phyloP scores from a whole-genome alignment of 2,888 invertebrate genomes.

The Orgyia antiqua region DNA sequence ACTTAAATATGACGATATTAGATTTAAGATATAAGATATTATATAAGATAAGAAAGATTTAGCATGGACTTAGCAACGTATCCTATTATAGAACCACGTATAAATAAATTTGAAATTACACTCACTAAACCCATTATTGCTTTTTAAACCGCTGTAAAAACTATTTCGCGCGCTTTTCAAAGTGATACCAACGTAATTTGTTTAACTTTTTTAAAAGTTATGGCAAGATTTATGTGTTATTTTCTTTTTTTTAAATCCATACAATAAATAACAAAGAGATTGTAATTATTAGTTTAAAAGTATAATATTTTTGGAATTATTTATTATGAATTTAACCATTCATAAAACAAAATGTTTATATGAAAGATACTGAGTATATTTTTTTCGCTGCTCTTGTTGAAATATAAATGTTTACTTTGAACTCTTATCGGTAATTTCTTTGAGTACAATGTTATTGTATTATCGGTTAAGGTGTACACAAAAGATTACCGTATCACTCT shows the following conservation, averaged over 20 bases:
- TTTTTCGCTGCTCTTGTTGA: not conserved
- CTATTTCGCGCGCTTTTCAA: slow-evolving; percentile 3
- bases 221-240: slow-evolving; percentile 1
- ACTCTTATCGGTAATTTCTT: not conserved
- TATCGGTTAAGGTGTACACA: slow-evolving; percentile 1
- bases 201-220: not conserved
- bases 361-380: not conserved
- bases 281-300: not conserved
- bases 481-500: not conserved
- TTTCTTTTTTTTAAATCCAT: not conserved
- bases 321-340: not conserved
- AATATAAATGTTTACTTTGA: not conserved
- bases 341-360: not conserved
- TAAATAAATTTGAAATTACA: too few relatives aligned
- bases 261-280: not conserved
- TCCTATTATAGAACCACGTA: too few relatives aligned
- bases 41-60: too few relatives aligned
- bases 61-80: too few relatives aligned
- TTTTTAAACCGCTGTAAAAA: slow-evolving; percentile 7
- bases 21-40: too few relatives aligned
- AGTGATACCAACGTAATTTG: slow-evolving; percentile 5
- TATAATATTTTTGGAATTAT: not conserved
- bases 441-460: not conserved
- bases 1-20: too few relatives aligned
- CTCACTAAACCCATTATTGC: too few relatives aligned